A percentile compares a stretch with the other conserved stretches of the same genome.
Conservation (phyloP, 1,140 invertebrate species). For the Nasonia giraulti region DNA sequence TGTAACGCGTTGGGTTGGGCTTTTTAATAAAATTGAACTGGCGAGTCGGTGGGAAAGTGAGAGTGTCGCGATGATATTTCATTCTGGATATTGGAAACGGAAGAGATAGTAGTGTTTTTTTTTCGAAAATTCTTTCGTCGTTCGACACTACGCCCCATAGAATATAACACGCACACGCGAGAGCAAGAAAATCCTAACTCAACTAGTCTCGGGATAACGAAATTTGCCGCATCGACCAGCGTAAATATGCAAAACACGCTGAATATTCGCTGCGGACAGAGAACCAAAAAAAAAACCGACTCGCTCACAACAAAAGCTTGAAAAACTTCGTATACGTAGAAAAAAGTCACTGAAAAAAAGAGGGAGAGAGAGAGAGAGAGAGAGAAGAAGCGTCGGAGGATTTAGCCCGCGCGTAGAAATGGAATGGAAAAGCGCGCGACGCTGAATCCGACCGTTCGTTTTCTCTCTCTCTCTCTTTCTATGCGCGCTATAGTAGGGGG, state of each 20-base stretch:
- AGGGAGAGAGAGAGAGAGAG: background rate
- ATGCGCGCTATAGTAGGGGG: background rate
- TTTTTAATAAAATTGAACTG: no score
- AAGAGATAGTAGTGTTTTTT: no score
- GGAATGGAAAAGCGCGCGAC: slow-evolving; percentile 16
- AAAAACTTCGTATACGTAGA: background rate
- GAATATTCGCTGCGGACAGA: background rate
- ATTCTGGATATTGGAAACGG: no score
- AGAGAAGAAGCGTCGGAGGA: background rate
- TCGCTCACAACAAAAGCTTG: background rate
- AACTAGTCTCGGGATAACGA: no score
- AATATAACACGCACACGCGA: no score
- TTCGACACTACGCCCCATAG: no score
- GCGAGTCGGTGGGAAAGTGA: no score
- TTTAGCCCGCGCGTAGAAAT: background rate
- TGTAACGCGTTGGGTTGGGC: no score
- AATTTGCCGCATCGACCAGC: no score
- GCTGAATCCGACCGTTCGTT: background rate
- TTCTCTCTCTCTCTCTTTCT: background rate
- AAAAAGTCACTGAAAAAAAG: background rate
- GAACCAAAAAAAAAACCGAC: background rate
- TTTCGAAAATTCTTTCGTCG: no score
- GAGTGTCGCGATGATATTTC: no score
- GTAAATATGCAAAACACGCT: background rate
- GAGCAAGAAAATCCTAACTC: no score